Evolutionary conservation across 2,888 invertebrate genomes (phyloP), one percentile per base, ranked within the genome.

Genomic region (Nineta flava): DNA sequence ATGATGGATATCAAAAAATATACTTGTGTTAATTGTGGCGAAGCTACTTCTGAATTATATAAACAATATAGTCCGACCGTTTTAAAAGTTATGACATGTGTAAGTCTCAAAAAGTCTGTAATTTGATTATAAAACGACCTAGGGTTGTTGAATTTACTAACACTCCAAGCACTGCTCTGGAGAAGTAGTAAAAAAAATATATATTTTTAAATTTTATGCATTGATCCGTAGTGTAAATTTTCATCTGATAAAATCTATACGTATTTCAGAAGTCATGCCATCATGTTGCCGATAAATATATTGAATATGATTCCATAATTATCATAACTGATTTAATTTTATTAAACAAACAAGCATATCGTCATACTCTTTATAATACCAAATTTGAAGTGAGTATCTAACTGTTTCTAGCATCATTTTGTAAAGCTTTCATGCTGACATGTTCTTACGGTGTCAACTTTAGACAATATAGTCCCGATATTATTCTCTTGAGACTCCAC

Each of bases 231-330:
- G 9, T 10, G 10, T 32, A 9, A 10, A 32, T 32, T 7, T 9
- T 32, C 32, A 9, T 41, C n/a, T 6, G n/a, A 21, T 3, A 15
- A 10, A 46, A 13, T 46, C 9, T 46, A 46, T 46, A 55, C 52
- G 12, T 62, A 67, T 70, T 68, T 61, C 58, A 93, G 93, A 76
- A 74, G 9, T 72, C 73, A 53, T 94, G 94, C 62, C 77, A 78
- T 46, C 70, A 76, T 43, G 65, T 82, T 12, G 87, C 87, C 1
- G 94, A 94, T 64, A 90, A 90, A 63, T 94, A 93, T 61, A 81
- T 93, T 52, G 93, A 94, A 67, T 91, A 86, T 65, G 94, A 94
- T 61, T 76, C 81, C n/a, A 83, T 87, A 1, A 83, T 93, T 55
- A 81, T 91, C 0, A 75, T 88, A 59, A 83, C 94, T 52, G 93